phyloP scores from a whole-genome alignment of 1,140 invertebrate species.

The Episyrphus balteatus region DNA sequence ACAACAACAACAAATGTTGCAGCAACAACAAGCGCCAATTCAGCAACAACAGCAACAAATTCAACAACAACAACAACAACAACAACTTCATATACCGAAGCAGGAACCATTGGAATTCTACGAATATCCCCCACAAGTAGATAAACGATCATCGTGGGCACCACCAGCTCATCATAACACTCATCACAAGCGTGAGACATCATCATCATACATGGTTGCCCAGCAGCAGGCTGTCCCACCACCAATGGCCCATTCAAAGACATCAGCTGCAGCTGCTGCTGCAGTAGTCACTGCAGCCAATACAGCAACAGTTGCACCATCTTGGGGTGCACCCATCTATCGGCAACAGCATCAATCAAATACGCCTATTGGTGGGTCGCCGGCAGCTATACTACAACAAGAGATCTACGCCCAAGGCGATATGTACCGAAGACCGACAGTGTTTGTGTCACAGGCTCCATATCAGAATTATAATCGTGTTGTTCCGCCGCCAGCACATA shows the following conservation, averaged over 20 bases:
- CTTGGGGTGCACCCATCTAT: constrained; percentile 3
- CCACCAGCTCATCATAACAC: constrained; percentile 16
- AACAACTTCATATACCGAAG: constrained; percentile 26
- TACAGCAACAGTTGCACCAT: constrained; percentile 14
- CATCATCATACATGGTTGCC: constrained; percentile 22
- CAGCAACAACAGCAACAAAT: constrained; percentile 1
- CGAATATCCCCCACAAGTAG: constrained; percentile 20
- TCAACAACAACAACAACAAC: constrained; percentile 13
- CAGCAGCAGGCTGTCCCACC: constrained; percentile 18
- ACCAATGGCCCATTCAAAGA: constrained; percentile 10
- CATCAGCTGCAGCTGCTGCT: too few relatives aligned
- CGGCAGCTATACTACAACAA: constrained; percentile 37
- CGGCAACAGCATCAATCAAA: constrained; percentile 28
- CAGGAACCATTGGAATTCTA: constrained; percentile 35
- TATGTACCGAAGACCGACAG: constrained; percentile 46
- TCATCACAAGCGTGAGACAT: constrained; percentile 28
- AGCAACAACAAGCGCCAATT: constrained; percentile 1
- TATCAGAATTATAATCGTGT: constrained; percentile 49
- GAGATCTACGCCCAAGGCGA: constrained; percentile 45
- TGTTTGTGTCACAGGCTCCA: constrained; percentile 44
- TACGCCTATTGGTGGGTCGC: constrained; percentile 31
- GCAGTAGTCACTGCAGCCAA: constrained; percentile 12
- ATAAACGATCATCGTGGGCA: constrained; percentile 32
- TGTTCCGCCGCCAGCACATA: constrained; percentile 73
- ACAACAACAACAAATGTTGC: constrained; percentile 1